These are phyloP conservation scores for Mystacornis crossleyi DNA, from an alignment of 2,113 vertebrate species.

Conservation along the genomic window DNA sequence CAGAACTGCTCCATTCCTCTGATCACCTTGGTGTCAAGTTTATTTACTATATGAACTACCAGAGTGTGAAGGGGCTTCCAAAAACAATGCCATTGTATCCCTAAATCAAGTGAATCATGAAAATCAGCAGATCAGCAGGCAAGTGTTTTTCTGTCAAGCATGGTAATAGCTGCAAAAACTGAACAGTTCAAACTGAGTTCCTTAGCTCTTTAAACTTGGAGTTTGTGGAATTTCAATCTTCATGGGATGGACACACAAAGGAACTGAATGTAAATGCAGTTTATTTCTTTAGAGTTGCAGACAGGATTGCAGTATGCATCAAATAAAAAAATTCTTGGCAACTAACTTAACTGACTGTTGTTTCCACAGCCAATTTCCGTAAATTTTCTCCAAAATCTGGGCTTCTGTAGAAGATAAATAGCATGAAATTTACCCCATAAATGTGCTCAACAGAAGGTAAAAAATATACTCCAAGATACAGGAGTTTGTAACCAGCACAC, in stretches of 20 bases:
- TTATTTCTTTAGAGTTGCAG: constrained; percentile 18
- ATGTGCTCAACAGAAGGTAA: neutral
- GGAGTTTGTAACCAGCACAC: neutral
- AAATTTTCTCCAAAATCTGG: constrained; percentile 22
- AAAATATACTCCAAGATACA: neutral
- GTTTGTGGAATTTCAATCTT: constrained; percentile 10
- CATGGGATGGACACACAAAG: neutral
- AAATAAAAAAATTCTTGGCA: constrained; percentile 40
- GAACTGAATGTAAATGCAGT: neutral
- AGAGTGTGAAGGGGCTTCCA: neutral
- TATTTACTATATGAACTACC: neutral
- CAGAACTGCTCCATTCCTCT: neutral
- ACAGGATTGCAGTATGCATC: neutral
- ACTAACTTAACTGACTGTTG: neutral
- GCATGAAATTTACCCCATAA: neutral
- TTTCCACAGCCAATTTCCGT: neutral
- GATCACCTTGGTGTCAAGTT: neutral
- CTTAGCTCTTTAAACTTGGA: neutral
- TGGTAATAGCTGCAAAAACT: neutral
- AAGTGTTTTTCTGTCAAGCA: neutral
- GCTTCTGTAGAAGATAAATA: constrained; percentile 26
- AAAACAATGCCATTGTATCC: neutral
- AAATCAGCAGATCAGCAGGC: neutral
- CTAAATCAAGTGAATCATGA: neutral
- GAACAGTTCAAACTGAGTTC: neutral